phyloP scores from a whole-genome alignment of 2,113 vertebrate species.

The Cavia aperea region DNA sequence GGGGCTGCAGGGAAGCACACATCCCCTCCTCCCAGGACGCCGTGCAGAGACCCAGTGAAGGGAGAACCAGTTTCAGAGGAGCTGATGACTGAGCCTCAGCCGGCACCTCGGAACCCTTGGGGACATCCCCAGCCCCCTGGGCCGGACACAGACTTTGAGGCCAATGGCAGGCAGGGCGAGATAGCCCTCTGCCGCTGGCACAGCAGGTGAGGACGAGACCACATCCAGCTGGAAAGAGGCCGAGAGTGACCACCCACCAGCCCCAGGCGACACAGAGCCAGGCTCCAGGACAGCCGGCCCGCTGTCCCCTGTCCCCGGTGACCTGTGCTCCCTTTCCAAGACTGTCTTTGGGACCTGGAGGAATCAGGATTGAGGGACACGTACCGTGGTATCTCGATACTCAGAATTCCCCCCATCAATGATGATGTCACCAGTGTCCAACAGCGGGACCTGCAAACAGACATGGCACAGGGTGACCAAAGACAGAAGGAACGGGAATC shows the following conservation, averaged over 20 bases:
- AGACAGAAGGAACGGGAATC: neutral
- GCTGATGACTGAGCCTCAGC: fast-evolving
- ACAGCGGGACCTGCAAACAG: slow-evolving; percentile 83
- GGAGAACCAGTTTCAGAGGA: neutral
- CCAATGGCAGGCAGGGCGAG: fast-evolving
- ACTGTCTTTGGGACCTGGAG: neutral
- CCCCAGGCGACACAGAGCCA: neutral
- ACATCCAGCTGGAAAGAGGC: neutral
- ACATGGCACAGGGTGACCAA: neutral
- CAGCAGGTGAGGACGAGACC: neutral
- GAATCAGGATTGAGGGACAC: neutral
- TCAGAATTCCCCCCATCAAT: slow-evolving; percentile 98
- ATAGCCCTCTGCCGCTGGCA: fast-evolving
- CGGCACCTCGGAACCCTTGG: fast-evolving
- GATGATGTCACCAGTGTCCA: slow-evolving; percentile 91
- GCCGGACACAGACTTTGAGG: fast-evolving
- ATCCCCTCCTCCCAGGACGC: neutral
- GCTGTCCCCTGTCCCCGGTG: fast-evolving
- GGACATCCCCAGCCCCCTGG: neutral
- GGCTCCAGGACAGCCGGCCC: too few species aligned
- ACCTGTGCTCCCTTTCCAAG: neutral
- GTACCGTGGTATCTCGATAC: slow-evolving; percentile 92
- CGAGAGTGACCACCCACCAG: fast-evolving
- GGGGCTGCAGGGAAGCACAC: neutral
- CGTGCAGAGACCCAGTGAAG: neutral